Evolutionary conservation across 2,113 vertebrate genomes (phyloP).

Genomic region (Balaenoptera acutorostrata): DNA sequence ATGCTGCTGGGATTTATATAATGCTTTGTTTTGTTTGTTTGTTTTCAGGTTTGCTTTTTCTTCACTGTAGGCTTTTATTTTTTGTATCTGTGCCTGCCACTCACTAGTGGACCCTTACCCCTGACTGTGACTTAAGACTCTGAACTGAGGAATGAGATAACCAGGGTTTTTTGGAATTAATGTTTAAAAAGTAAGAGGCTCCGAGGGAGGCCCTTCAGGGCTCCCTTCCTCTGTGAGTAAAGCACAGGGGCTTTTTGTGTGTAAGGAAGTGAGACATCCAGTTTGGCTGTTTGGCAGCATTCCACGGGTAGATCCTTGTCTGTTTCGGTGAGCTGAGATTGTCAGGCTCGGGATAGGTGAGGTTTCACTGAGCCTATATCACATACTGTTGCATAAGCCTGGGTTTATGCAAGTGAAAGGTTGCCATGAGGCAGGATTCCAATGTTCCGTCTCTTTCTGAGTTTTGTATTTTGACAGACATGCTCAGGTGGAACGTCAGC

Average conservation of each 20-base stretch:
- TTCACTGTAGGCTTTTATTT: not conserved
- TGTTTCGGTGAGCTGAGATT: not conserved
- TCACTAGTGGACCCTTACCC: not conserved
- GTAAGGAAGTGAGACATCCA: not conserved
- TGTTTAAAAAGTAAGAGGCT: not conserved
- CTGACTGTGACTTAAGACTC: not conserved
- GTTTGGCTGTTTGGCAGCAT: not conserved
- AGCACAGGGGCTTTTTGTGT: not conserved
- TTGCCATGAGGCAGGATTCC: not conserved
- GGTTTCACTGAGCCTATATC: rapidly evolving
- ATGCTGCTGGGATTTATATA: not conserved
- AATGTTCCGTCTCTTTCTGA: not conserved
- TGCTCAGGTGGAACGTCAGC: not conserved
- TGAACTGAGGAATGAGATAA: not conserved
- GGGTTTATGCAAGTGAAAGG: not conserved
- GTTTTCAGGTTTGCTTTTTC: not conserved
- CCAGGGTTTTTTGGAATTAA: not conserved
- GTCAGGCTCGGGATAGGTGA: rapidly evolving
- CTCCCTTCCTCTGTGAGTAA: not conserved
- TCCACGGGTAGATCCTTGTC: not conserved
- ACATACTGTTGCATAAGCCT: rapidly evolving
- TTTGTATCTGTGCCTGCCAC: not conserved
- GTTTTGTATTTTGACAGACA: not conserved
- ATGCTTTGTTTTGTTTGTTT: not conserved
- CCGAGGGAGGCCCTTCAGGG: not conserved